These are phyloP conservation scores for Rhamnusium bicolor DNA, from an alignment of 2,888 invertebrate species.

Conservation along the genomic window DNA sequence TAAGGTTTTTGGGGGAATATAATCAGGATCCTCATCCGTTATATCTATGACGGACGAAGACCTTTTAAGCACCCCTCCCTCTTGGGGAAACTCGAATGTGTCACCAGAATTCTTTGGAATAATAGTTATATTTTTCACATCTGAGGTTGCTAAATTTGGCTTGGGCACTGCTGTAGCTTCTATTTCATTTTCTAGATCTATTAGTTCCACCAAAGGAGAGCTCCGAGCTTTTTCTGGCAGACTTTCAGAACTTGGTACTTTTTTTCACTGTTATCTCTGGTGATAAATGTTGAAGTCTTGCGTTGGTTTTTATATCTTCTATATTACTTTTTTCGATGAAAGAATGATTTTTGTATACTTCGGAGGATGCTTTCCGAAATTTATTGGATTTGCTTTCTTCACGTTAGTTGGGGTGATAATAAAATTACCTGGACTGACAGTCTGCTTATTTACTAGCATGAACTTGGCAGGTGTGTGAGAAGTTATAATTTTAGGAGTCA, in stretches of 20 bases:
- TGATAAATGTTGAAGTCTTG: constrained; percentile 51
- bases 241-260: constrained; percentile 45
- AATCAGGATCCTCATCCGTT: constrained; percentile 58
- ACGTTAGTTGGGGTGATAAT: constrained; percentile 51
- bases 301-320: constrained; percentile 47
- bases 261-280: constrained; percentile 60
- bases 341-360: constrained; percentile 73
- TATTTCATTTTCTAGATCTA: constrained; percentile 67
- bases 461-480: constrained; percentile 48
- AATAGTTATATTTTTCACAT: constrained; percentile 47
- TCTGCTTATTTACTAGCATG: constrained; percentile 56
- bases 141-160: constrained; percentile 53
- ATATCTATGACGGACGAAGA: constrained; percentile 26
- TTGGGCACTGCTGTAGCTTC: constrained; percentile 64
- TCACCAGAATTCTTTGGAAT: constrained; percentile 40
- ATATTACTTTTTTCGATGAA: constrained; percentile 67
- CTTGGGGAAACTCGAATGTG: constrained; percentile 9
- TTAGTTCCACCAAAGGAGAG: constrained; percentile 50
- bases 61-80: constrained; percentile 23
- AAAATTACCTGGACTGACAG: constrained; percentile 45
- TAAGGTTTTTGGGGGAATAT: constrained; percentile 56
- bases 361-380: constrained; percentile 45
- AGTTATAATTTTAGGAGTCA: constrained; percentile 18
- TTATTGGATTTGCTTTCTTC: constrained; percentile 44
- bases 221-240: constrained; percentile 22